Evolutionary conservation across 2,797 vertebrate species (phyloP).

Genomic region (Eupleurogrammus muticus): DNA sequence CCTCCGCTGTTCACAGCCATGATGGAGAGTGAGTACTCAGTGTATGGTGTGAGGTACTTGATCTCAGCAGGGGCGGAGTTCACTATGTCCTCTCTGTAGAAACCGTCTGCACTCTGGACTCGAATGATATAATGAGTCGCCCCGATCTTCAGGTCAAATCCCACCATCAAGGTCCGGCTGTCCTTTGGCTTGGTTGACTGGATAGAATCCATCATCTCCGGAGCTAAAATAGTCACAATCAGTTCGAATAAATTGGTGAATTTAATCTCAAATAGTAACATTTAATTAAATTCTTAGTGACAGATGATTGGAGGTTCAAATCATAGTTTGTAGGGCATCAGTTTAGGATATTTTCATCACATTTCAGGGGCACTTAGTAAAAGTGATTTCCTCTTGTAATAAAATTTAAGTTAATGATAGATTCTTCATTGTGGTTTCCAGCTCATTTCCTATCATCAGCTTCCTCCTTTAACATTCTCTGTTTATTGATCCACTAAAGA

Average conservation of each 20-base stretch:
- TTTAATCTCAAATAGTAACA: background rate
- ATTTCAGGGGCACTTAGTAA: background rate
- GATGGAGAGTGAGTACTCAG: slow-evolving; percentile 88
- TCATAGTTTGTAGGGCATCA: too few species aligned
- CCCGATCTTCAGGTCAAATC: slow-evolving; percentile 81
- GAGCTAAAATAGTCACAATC: slow-evolving; percentile 78
- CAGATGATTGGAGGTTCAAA: background rate
- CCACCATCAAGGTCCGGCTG: slow-evolving; percentile 88
- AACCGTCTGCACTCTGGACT: slow-evolving; percentile 75
- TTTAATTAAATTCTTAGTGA: background rate
- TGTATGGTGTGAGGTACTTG: slow-evolving; percentile 85
- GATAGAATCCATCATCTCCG: slow-evolving; percentile 74
- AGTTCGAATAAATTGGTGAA: background rate
- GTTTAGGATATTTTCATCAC: background rate
- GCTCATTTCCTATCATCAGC: background rate
- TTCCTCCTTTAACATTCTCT: background rate
- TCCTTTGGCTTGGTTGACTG: slow-evolving; percentile 85
- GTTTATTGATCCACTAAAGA: background rate
- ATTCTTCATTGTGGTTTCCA: background rate
- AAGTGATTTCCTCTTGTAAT: too few species aligned
- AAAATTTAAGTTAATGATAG: too few species aligned
- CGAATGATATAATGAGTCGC: slow-evolving; percentile 87
- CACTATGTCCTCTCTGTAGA: slow-evolving; percentile 83
- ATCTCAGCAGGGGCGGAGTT: slow-evolving; percentile 87
- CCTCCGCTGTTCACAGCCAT: slow-evolving; percentile 85